Base-by-base conservation (phyloP, 2,797 vertebrate species). In the Glyptemys insculpta region DNA sequence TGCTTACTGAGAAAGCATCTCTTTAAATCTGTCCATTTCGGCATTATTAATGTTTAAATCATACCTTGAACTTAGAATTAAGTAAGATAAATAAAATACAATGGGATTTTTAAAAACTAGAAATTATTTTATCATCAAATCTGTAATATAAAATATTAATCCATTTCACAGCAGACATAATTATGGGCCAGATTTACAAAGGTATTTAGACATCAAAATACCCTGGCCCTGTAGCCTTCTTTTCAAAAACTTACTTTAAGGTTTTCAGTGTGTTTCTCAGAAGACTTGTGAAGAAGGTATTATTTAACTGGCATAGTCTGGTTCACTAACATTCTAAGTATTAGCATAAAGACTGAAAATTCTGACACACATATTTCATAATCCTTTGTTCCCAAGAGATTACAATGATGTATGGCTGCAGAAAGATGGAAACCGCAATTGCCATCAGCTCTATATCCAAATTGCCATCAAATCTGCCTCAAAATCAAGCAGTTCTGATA, bases 331-430 rank as follows among this genome's bases (percentile, higher is more conserved):
- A 41, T n/a, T 0, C 16, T 68, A 68, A 37, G 0, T 9, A 3
- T 56, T 79, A 37, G 59, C 59, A 34, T n/a, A 65, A 65, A 65
- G 34, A 31, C 37, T 37, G 44, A n/a, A 94, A 53, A 91, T 8
- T 41, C 16, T 27, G 84, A 79, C 1, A 68, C 15, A 11, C 19
- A 68, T 68, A 21, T 1, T 5, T 85, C n/a, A 31, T 0, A 79
- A 6, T 12, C 0, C 1, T 56, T 50, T 14, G 15, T 8, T 5
- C 1, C 76, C 59, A 85, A 6, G 2, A 0, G 44, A 1, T 0
- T 80, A 47, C 5, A 74, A 11, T 41, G 14, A 56, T 25, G 10
- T 47, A 56, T 14, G 91, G n/a, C 4, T 88, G 80, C 68, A n/a
- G 68, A 68, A 53, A 68, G 18, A 29, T 94, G 91, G 49, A 93